These are phyloP conservation scores for Malurus elegans DNA, from an alignment of 2,113 vertebrate genomes.

Conservation along the genomic window DNA sequence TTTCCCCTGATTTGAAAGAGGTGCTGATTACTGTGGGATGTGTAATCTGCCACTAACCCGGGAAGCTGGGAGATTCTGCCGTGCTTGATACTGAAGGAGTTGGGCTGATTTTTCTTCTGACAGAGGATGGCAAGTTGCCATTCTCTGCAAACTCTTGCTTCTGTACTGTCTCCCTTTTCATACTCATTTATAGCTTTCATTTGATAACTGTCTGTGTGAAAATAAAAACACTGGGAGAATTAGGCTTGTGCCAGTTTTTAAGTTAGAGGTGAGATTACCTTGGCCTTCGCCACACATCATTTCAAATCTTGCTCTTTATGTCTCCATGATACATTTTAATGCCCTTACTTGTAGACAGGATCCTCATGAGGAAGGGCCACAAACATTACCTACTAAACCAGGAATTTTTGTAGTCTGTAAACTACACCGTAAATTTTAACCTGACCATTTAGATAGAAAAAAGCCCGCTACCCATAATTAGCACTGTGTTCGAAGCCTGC, in stretches of 20 bases:
- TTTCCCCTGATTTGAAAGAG: neutral
- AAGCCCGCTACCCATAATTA: neutral
- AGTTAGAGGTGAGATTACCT: neutral
- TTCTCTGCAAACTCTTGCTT: neutral
- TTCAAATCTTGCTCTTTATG: neutral
- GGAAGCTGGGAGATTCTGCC: neutral
- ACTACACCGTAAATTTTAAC: neutral
- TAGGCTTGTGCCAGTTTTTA: neutral
- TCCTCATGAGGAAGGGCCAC: neutral
- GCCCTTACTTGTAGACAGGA: neutral
- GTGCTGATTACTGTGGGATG: neutral
- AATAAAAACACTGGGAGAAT: neutral
- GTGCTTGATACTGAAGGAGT: neutral
- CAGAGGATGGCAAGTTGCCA: neutral
- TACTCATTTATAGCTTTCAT: neutral
- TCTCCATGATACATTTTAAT: neutral
- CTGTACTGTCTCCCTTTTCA: neutral
- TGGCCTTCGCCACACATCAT: neutral
- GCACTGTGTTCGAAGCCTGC: neutral
- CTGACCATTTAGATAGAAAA: constrained; percentile 14
- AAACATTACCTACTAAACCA: constrained; percentile 32
- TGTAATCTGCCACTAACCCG: accelerated
- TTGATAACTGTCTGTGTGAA: neutral
- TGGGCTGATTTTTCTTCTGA: neutral
- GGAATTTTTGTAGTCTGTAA: constrained; percentile 44